A percentile compares a stretch with the other conserved stretches of the same genome.
These are phyloP conservation scores for Drosophila melanica DNA, from an alignment of 1,140 invertebrate genomes.

Conservation along the genomic window DNA sequence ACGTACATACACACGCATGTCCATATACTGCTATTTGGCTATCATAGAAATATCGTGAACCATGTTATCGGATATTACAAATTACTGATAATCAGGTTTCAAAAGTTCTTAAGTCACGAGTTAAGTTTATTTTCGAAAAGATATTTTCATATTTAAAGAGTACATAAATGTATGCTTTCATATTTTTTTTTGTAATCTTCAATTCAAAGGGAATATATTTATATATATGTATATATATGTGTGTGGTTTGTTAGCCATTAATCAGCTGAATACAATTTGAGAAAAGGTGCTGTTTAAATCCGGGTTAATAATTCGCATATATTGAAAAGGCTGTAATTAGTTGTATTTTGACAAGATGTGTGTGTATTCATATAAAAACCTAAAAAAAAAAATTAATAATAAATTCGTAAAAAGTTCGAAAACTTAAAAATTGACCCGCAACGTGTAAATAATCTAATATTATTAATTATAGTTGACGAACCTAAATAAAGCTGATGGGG, in stretches of 20 bases:
- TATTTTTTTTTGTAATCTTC: background rate
- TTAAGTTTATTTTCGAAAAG: background rate
- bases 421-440: background rate
- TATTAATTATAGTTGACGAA: too few relatives aligned
- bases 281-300: background rate
- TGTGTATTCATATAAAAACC: slow-evolving; percentile 5
- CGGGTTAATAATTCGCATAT: background rate
- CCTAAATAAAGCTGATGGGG: too few relatives aligned
- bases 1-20: background rate
- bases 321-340: slow-evolving; percentile 42
- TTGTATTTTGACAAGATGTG: slow-evolving; percentile 19
- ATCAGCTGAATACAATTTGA: background rate
- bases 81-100: background rate
- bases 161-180: background rate
- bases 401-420: background rate
- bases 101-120: background rate
- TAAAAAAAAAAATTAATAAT: slow-evolving; percentile 12
- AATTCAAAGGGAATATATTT: background rate
- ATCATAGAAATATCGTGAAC: background rate
- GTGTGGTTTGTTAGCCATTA: background rate
- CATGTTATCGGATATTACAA: background rate
- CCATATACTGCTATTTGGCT: background rate
- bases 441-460: too few relatives aligned
- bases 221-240: too few relatives aligned
- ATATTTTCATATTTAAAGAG: background rate